A percentile compares a stretch with the other conserved stretches of the same genome.
Evolutionary conservation across 2,888 invertebrate genomes (phyloP).

Genomic region (Azorinus chamasolen): DNA sequence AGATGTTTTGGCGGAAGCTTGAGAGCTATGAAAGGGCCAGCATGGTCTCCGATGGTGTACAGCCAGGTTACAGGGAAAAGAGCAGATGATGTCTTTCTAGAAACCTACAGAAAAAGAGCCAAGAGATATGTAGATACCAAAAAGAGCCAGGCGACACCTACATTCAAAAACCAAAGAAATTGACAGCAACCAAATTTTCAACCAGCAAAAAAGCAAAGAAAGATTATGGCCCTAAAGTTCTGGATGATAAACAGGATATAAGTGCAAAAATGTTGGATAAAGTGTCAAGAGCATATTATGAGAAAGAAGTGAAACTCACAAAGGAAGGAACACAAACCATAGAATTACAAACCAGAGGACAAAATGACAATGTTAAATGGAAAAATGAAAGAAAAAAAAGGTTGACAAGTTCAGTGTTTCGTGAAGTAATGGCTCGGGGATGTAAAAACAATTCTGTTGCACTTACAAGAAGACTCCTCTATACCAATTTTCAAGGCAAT

Average conservation of each 20-base stretch:
- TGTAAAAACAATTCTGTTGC: not conserved
- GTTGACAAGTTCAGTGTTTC: conserved; percentile 41
- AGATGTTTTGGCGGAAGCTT: conserved; percentile 47
- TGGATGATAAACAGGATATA: not conserved
- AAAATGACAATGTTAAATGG: conserved; percentile 25
- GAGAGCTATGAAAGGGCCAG: conserved; percentile 30
- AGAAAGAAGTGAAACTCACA: not conserved
- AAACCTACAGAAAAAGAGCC: conserved; percentile 2
- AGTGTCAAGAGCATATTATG: not conserved
- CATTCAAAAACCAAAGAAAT: conserved; percentile 2
- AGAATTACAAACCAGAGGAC: conserved; percentile 15
- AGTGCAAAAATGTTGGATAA: not conserved
- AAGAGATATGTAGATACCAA: too few species aligned
- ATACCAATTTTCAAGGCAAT: not conserved
- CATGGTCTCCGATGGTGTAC: conserved; percentile 27
- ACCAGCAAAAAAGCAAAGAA: conserved; percentile 22
- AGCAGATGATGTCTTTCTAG: not conserved
- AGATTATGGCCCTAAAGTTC: conserved; percentile 25
- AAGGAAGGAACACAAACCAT: conserved; percentile 12
- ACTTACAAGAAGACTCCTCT: not conserved
- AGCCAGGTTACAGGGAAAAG: not conserved
- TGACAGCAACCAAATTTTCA: not conserved
- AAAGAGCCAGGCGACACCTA: not conserved
- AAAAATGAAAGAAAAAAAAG: conserved; percentile 26
- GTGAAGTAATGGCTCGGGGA: conserved; percentile 20